Evolutionary conservation across 2,113 vertebrate genomes (phyloP).

Genomic region (Verasper variegatus): DNA sequence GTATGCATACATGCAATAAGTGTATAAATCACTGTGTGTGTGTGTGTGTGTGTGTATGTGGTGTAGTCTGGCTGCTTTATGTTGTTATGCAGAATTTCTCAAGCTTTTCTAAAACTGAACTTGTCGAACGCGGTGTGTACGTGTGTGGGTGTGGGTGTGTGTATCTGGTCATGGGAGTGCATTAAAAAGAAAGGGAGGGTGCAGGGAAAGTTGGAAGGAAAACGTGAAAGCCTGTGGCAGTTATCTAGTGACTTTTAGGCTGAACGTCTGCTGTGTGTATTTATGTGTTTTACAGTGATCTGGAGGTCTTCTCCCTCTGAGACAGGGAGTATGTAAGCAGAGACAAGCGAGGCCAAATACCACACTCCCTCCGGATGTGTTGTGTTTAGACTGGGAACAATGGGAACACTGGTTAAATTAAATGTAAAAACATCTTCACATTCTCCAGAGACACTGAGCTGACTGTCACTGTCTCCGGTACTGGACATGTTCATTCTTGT

Average conservation of each 20-base stretch:
- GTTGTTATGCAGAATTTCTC: conserved; percentile 14
- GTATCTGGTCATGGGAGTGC: conserved; percentile 24
- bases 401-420: conserved; percentile 48
- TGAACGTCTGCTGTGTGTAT: conserved; percentile 24
- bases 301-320: conserved; percentile 56
- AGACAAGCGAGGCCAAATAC: conserved; percentile 50
- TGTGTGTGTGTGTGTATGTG: conserved; percentile 6
- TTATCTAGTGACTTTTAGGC: conserved; percentile 45
- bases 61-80: conserved; percentile 24
- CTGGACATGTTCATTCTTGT: conserved; percentile 12
- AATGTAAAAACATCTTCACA: conserved; percentile 17
- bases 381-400: conserved; percentile 53
- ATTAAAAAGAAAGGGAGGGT: conserved; percentile 33
- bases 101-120: conserved; percentile 7
- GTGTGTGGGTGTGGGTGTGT: conserved; percentile 28
- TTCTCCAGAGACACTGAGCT: conserved; percentile 11
- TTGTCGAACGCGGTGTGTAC: not conserved
- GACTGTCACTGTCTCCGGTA: not conserved
- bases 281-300: conserved; percentile 34
- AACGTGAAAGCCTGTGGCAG: conserved; percentile 36
- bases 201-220: conserved; percentile 52
- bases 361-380: conserved; percentile 16
- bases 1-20: not conserved
- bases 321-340: conserved; percentile 66
- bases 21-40: not conserved